Evolutionary conservation across 2,113 vertebrate species (phyloP).

Genomic region (Isurus oxyrinchus): DNA sequence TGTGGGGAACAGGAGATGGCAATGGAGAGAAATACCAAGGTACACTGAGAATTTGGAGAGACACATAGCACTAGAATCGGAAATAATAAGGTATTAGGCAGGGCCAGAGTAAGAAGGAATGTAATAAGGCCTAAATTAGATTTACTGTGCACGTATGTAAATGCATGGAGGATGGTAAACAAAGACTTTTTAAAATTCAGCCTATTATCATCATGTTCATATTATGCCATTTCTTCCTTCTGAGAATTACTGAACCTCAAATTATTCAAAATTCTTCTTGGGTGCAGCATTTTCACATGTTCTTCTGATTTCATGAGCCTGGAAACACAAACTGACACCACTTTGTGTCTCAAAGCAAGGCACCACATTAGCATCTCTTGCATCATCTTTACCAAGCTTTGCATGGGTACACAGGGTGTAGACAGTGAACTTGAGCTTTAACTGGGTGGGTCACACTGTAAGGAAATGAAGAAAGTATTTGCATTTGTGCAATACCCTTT

Average conservation of each 20-base stretch:
- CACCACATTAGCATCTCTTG: not conserved
- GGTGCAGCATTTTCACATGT: not conserved
- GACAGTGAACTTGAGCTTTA: not conserved
- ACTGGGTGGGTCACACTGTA: not conserved
- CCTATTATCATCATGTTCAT: not conserved
- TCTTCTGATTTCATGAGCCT: not conserved
- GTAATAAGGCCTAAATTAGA: not conserved
- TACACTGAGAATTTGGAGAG: not conserved
- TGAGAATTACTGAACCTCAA: not conserved
- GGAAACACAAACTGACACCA: not conserved
- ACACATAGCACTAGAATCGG: not conserved
- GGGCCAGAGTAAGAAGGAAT: not conserved
- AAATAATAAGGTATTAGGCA: not conserved
- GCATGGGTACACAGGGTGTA: not conserved
- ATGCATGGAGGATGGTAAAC: not conserved
- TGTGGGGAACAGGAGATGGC: too few species aligned
- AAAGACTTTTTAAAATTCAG: not conserved
- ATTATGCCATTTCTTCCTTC: not conserved
- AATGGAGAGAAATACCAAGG: not conserved
- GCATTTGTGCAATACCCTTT: not conserved
- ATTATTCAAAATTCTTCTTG: not conserved
- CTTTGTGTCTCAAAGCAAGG: not conserved
- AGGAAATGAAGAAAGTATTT: not conserved
- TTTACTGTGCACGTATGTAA: not conserved
- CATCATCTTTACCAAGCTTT: not conserved